These are phyloP conservation scores for Artemia sinica DNA, from an alignment of 2,888 invertebrate species.

Conservation along the genomic window DNA sequence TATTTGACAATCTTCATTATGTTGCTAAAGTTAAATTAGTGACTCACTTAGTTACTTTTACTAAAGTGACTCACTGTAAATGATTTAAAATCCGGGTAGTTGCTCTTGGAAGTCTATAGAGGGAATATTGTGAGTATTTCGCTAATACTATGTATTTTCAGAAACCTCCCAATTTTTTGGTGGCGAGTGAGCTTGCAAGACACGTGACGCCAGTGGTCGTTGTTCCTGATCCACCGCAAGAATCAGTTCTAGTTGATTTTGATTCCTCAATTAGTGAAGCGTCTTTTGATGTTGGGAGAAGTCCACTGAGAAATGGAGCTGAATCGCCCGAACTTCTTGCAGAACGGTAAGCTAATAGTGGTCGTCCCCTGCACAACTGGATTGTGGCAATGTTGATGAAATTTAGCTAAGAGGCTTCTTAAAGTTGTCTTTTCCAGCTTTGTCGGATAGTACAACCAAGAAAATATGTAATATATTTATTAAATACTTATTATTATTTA, in stretches of 20 bases:
- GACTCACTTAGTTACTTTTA: too few relatives aligned
- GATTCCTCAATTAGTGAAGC: slow-evolving; percentile 32
- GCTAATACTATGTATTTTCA: slow-evolving; percentile 30
- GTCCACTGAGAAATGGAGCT: slow-evolving; percentile 32
- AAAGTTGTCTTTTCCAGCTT: too few relatives aligned
- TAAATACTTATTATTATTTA: too few relatives aligned
- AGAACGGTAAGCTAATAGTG: slow-evolving; percentile 31
- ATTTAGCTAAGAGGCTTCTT: too few relatives aligned
- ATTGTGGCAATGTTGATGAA: too few relatives aligned
- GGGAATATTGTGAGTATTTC: neutral
- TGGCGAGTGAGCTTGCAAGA: slow-evolving; percentile 74
- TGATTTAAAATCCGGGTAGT: neutral
- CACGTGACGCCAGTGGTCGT: slow-evolving; percentile 87
- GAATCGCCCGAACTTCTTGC: slow-evolving; percentile 36
- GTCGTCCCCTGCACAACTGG: too few relatives aligned
- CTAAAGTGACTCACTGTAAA: too few relatives aligned
- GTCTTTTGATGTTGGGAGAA: slow-evolving; percentile 29
- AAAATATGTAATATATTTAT: too few relatives aligned
- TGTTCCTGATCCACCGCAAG: slow-evolving; percentile 48
- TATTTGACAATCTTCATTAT: too few relatives aligned
- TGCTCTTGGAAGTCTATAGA: neutral
- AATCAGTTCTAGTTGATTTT: slow-evolving; percentile 33
- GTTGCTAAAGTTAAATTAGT: too few relatives aligned
- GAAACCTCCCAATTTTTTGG: slow-evolving; percentile 83
- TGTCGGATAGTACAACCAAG: too few relatives aligned